Base-by-base conservation (phyloP, 2,797 vertebrate species). In the Luscinia luscinia region DNA sequence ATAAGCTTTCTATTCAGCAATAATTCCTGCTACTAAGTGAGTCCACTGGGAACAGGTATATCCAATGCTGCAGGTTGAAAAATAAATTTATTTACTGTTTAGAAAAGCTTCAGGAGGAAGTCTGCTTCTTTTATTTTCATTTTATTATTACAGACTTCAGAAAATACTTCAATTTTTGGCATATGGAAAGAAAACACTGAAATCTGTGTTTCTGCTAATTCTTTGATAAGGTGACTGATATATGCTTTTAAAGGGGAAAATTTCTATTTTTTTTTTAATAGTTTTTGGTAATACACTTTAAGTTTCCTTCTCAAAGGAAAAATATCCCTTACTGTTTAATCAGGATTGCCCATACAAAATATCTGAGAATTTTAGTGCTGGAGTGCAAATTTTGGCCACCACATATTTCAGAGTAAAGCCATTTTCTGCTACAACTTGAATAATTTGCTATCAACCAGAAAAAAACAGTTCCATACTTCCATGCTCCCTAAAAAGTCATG, bases 11-110 rank as follows among this genome's bases (percentile, higher is more conserved):
- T 97, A 67, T 96, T 97, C 89, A 95, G 87, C 87, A 96, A 90
- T 97, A 95, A 97, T 96, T 98, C 93, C 84, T 95, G 86, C 61
- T 97, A 95, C 80, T 95, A 97, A 97, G 93, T 94, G 87, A 96
- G 87, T 96, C 96, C 49, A 14, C n/a, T 4, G 94, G 96, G 96
- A 97, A 26, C 90, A 89, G 70, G 58, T 95, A 69, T 96, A 64
- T 94, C 87, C 4, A 7, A 96, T 96, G 96, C n/a, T 64, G 62
- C 26, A 90, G 48, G 36, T 83, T 96, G 95, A 95, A 97, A 97
- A 97, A 97, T 96, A 96, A 96, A 95, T 91, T 43, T 41, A 94
- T 90, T 89, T 95, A 93, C 48, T 70, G 4, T 80, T 90, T 93
- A 79, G 49, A 95, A 84, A 91, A 84, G 15, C 43, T 93, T 93